A percentile compares a stretch with the other conserved stretches of the same genome.
Evolutionary conservation across 1,140 invertebrate species (phyloP).

Genomic region (Zaprionus ghesquierei): DNA sequence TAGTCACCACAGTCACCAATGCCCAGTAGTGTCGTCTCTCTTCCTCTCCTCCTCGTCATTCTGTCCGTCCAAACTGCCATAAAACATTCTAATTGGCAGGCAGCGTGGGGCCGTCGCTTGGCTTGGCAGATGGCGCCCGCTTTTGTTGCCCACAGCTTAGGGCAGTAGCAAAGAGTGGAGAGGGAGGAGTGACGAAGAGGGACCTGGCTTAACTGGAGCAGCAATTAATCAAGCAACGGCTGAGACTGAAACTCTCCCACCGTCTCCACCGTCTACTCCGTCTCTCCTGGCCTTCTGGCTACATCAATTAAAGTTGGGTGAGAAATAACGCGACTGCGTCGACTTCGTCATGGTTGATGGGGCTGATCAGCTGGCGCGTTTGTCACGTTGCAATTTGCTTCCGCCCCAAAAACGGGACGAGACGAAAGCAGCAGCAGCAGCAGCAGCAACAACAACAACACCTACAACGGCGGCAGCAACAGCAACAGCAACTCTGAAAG

Average conservation of each 20-base stretch:
- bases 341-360: conserved; percentile 3
- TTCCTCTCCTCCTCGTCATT: not conserved
- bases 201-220: conserved; percentile 26
- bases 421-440: not conserved
- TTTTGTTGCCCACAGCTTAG: not conserved
- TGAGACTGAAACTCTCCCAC: not conserved
- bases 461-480: not conserved
- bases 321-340: not conserved
- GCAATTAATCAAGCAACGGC: conserved; percentile 45
- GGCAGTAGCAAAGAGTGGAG: not conserved
- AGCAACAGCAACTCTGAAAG: conserved; percentile 1
- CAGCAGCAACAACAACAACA: not conserved
- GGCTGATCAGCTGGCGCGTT: conserved; percentile 16
- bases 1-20: not conserved
- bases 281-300: conserved; percentile 4
- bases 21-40: conserved; percentile 30
- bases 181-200: not conserved
- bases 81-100: conserved; percentile 70
- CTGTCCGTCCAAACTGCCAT: conserved; percentile 18
- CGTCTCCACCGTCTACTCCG: not conserved
- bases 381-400: conserved; percentile 47
- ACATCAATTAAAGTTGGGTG: conserved; percentile 48
- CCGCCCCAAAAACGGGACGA: conserved; percentile 13
- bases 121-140: conserved; percentile 22
- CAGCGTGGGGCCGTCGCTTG: conserved; percentile 32